Evolutionary conservation across 2,797 vertebrate genomes (phyloP), one percentile per base, ranked within the genome.

Genomic region (Clarias pachynema): DNA sequence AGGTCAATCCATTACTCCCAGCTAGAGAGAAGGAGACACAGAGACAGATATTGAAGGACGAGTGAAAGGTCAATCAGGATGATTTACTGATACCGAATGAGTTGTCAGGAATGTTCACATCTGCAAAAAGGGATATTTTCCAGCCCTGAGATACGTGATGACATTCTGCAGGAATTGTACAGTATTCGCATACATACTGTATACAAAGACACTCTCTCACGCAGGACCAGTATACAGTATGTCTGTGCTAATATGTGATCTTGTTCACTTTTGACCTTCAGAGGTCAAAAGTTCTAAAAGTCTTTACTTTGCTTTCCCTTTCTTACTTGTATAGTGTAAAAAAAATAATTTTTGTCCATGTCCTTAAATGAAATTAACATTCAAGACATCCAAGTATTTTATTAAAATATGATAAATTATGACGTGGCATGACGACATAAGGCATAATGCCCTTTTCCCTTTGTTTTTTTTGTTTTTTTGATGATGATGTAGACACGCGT

Each of bases 1-100:
- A 91, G 87, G 89, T 87, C 88, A 89, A 87, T 87, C 79, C 83
- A 84, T 91, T 89, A 40, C 88, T 85, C 88, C 29, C 87, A 87
- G 89, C 86, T 77, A 87, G 84, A 86, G 78, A 56, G 53, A 56
- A 60, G 78, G 65, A 85, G 74, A 53, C 57, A 59, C 37, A 1
- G 75, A 49, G 85, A 66, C 79, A 77, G 87, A 87, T 79, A 72
- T 83, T 15, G 60, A 66, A 66, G 37, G 24, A 75, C 59, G 83
- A 87, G 62, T 77, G 79, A 90, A 89, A 90, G 89, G 89, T 87
- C 88, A 82, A 57, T 85, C 82, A 62, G 81, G 77, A 85, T 87
- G 88, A 89, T 89, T 86, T 85, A 88, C 70, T 86, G 84, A 65
- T 78, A 14, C 60, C 31, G 75, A 89, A 81, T 85, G 80, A 83